A percentile compares a stretch with the other conserved stretches of the same genome.
Conservation (phyloP, 2,888 invertebrate genomes). For the Volucella inanis region DNA sequence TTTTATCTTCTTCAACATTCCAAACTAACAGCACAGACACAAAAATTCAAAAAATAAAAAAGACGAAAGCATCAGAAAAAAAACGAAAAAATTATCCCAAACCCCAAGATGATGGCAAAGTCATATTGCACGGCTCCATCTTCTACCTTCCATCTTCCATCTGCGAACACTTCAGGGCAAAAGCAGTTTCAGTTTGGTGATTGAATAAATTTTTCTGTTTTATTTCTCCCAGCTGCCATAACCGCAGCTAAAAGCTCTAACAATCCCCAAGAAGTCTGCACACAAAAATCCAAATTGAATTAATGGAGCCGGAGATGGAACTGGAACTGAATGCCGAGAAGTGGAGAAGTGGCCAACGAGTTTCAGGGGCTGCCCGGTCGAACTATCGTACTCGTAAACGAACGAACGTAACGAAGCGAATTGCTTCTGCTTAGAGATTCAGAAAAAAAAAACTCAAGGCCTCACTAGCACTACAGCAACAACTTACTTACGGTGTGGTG, state of each 20-base stretch:
- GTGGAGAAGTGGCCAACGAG: constrained; percentile 4
- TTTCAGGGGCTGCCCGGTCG: too few relatives aligned
- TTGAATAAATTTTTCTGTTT: constrained; percentile 38
- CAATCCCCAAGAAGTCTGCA: constrained; percentile 64
- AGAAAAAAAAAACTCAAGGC: constrained; percentile 49
- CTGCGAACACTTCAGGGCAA: constrained; percentile 22
- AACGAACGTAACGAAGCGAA: constrained; percentile 67
- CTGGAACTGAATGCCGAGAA: constrained; percentile 7
- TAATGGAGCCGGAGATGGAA: constrained; percentile 39
- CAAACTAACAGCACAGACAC: background rate
- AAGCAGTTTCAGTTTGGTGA: constrained; percentile 24
- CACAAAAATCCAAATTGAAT: constrained; percentile 70
- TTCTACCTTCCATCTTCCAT: background rate
- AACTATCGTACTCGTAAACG: too few relatives aligned
- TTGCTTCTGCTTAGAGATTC: constrained; percentile 59
- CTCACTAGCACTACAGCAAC: constrained; percentile 42
- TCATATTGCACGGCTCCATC: constrained; percentile 17
- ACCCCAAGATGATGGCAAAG: constrained; percentile 3
- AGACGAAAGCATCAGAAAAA: constrained; percentile 6
- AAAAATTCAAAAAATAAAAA: constrained; percentile 2
- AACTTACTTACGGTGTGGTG: constrained; percentile 28
- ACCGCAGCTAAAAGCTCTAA: constrained; percentile 45
- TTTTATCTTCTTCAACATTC: constrained; percentile 38
- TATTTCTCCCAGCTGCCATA: constrained; percentile 19
- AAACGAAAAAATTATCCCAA: background rate